phyloP scores from a whole-genome alignment of 2,113 vertebrate species.

The Scatophagus argus region DNA sequence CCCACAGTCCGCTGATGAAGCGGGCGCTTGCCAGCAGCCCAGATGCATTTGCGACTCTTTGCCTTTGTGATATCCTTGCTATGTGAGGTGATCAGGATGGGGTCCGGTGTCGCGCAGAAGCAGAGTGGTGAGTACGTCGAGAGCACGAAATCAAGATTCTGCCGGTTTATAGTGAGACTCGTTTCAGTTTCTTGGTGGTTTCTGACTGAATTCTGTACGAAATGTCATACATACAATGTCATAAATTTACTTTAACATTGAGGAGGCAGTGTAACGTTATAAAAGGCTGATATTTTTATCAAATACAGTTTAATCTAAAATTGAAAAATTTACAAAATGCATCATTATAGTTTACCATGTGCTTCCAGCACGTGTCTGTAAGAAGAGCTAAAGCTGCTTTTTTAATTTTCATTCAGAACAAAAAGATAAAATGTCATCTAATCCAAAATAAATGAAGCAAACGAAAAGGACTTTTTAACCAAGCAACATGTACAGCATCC shows the following conservation, averaged over 20 bases:
- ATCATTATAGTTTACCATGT: background rate
- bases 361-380: background rate
- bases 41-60: slow-evolving; percentile 82
- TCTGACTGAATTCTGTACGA: background rate
- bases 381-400: background rate
- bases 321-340: background rate
- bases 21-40: slow-evolving; percentile 72
- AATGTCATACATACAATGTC: background rate
- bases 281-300: background rate
- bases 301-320: background rate
- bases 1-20: slow-evolving; percentile 67
- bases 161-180: background rate
- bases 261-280: too few species aligned
- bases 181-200: background rate
- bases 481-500: background rate
- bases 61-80: slow-evolving; percentile 74
- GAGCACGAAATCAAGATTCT: background rate
- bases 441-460: background rate
- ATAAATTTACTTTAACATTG: background rate
- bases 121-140: slow-evolving; percentile 73
- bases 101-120: slow-evolving; percentile 57
- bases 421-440: background rate
- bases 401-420: background rate
- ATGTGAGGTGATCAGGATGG: slow-evolving; percentile 75
- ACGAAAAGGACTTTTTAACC: background rate